Conservation (phyloP, 2,888 invertebrate genomes). For the Platycnemis pennipes region DNA sequence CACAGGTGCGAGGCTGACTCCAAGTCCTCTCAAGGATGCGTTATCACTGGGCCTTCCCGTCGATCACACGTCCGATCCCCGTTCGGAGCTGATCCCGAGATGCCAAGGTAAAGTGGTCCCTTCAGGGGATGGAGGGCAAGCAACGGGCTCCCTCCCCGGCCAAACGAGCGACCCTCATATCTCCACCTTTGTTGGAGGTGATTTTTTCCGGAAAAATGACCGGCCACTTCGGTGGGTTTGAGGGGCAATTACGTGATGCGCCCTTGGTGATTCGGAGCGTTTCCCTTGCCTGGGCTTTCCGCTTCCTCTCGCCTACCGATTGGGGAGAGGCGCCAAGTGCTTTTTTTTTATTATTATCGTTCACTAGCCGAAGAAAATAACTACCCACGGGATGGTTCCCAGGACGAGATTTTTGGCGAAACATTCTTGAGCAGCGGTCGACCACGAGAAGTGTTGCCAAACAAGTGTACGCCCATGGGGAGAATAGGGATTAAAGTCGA, state of each 20-base stretch:
- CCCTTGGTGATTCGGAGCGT: neutral
- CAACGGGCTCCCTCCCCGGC: neutral
- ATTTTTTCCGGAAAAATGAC: conserved; percentile 7
- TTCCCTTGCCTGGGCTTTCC: neutral
- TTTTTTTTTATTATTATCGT: conserved; percentile 23
- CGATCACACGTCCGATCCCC: neutral
- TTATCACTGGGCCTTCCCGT: neutral
- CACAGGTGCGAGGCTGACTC: conserved; percentile 34
- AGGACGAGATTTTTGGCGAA: neutral
- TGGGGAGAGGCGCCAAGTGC: neutral
- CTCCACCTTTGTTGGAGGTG: neutral
- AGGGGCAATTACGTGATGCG: neutral
- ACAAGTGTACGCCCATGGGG: neutral
- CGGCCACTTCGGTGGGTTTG: neutral
- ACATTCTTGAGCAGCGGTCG: neutral
- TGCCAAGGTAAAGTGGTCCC: neutral
- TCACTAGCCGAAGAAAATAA: neutral
- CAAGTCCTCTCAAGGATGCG: neutral
- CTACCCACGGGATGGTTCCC: neutral
- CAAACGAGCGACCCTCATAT: neutral
- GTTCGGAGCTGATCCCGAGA: neutral
- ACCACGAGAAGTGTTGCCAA: conserved; percentile 28
- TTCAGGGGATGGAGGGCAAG: neutral
- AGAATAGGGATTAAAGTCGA: neutral
- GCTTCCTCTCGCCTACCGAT: neutral